Conservation (phyloP, 2,888 invertebrate species). For the Eupsilia transversa region DNA sequence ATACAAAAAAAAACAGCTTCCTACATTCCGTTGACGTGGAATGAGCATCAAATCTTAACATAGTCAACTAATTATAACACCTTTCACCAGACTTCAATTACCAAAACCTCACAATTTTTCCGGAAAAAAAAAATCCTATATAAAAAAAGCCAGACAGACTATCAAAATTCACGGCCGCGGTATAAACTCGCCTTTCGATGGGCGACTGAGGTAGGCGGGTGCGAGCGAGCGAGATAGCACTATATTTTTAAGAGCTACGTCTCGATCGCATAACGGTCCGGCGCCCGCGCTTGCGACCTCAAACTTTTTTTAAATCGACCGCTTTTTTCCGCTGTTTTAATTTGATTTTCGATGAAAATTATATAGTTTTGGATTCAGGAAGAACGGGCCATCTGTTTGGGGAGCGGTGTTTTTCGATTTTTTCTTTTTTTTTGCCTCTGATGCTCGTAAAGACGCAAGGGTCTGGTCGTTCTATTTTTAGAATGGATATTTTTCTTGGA, state of each 20-base stretch:
- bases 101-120: conserved; percentile 23
- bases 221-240: conserved; percentile 77
- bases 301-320: conserved; percentile 76
- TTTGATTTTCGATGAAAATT: conserved; percentile 81
- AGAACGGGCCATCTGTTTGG: conserved; percentile 65
- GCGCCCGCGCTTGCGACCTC: conserved; percentile 81
- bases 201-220: conserved; percentile 84
- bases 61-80: conserved; percentile 29
- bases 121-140: conserved; percentile 42
- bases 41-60: conserved; percentile 32
- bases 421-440: conserved; percentile 34
- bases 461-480: conserved; percentile 67
- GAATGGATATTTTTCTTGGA: conserved; percentile 70
- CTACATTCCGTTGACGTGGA: neutral
- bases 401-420: conserved; percentile 25
- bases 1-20: conserved; percentile 10
- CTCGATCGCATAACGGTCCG: conserved; percentile 79
- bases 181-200: conserved; percentile 76
- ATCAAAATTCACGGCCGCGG: conserved; percentile 78
- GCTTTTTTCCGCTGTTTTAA: conserved; percentile 79
- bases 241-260: conserved; percentile 66
- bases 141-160: conserved; percentile 72
- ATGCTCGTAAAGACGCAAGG: conserved; percentile 24
- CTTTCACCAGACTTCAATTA: conserved; percentile 56
- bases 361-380: conserved; percentile 69